Conservation (phyloP, 2,113 vertebrate species). For the Spheniscus mendiculus region DNA sequence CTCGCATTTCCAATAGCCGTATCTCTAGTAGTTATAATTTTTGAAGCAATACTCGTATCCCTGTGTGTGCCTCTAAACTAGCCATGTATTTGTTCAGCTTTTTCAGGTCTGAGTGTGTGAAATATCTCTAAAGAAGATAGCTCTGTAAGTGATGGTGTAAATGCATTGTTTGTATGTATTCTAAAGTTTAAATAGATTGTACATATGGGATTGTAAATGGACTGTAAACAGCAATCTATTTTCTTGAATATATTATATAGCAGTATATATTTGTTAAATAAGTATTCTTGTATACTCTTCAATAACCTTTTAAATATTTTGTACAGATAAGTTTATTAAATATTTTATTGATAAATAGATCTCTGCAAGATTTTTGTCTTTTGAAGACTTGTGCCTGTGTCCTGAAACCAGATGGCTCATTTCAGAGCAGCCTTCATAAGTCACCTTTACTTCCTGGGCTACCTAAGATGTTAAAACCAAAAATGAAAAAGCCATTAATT, state of each 20-base stretch:
- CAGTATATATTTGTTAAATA: slow-evolving; percentile 85
- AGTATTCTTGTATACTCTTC: slow-evolving; percentile 76
- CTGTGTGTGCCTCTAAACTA: slow-evolving; percentile 41
- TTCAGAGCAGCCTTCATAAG: not conserved
- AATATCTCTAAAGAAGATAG: slow-evolving; percentile 53
- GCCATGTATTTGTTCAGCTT: slow-evolving; percentile 47
- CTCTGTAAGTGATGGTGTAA: slow-evolving; percentile 66
- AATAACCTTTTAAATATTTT: slow-evolving; percentile 79
- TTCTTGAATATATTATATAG: slow-evolving; percentile 82
- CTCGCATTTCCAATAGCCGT: not conserved
- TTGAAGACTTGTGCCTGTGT: not conserved
- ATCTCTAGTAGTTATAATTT: slow-evolving; percentile 3
- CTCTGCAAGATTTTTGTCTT: not conserved
- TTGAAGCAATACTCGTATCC: slow-evolving; percentile 26
- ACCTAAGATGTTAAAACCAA: not conserved
- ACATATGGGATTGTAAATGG: slow-evolving; percentile 89
- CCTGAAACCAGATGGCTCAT: not conserved
- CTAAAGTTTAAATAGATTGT: slow-evolving; percentile 84
- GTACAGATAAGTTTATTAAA: slow-evolving; percentile 87
- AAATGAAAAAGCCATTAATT: not conserved
- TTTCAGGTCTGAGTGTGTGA: slow-evolving; percentile 44
- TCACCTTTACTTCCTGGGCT: not conserved
- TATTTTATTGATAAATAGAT: slow-evolving; percentile 78
- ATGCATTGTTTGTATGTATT: slow-evolving; percentile 79
- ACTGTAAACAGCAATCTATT: slow-evolving; percentile 86